Base-by-base conservation (phyloP, 2,113 vertebrate genomes). In the Herpetotheres cachinnans region DNA sequence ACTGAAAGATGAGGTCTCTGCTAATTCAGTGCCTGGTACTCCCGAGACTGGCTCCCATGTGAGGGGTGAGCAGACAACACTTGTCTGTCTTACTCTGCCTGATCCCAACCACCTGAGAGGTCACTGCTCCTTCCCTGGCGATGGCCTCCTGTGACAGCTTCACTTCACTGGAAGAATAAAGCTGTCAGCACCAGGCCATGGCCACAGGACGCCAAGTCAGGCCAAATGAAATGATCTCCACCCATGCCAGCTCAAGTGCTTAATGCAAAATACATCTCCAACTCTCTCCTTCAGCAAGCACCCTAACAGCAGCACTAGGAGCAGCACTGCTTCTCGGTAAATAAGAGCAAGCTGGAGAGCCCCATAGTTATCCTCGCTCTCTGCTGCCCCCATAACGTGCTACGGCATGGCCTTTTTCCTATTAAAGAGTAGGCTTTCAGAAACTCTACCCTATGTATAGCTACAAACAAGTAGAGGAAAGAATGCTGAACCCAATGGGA, bases 1-100 rank as follows among this genome's bases (percentile, higher is more conserved):
- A 97, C 80, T 96, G 94, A 93, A 97, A 97, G 91, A 97, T 93
- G 89, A 94, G 86, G 93, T 96, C 93, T 95, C 91, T 89, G 86
- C 93, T 97, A 97, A 96, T 97, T 96, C 94, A 85, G 80, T 90
- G 85, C n/a, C 71, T 70, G 40, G 27, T 73, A n/a, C 87, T 85
- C 65, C 44, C 34, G 90, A 83, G 96, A 87, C 47, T 16, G 26
- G 63, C 65, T 95, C 91, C 78, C 78, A 56, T 74, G 54, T 65
- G 90, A 82, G 54, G 38, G 18, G 34, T 7, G 78, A 92, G 84
- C 86, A 91, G 77, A 73, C 67, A 78, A 71, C 49, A 16, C 46
- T 91, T 78, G 61, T 70, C 86, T 70, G 73, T 90, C 95, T 78
- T 71, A 59, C 32, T 79, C 71, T 89, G 70, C 50, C 44, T 2